Conservation (phyloP, 2,888 invertebrate species). For the Galeruca laticollis region DNA sequence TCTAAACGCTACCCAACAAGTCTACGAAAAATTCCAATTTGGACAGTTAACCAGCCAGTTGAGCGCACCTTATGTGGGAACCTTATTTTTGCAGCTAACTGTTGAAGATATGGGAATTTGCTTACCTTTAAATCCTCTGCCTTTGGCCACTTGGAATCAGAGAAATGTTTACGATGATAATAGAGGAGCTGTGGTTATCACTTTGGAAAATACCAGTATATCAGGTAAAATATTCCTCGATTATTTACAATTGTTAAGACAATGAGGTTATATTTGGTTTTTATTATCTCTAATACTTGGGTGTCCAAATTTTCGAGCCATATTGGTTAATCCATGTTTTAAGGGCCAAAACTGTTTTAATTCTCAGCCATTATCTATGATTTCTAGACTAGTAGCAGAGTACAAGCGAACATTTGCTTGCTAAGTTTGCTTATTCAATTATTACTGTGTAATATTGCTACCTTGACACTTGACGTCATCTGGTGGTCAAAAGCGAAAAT, state of each 20-base stretch:
- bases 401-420: too few species aligned
- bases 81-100: conserved; percentile 91
- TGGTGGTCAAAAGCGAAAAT: too few species aligned
- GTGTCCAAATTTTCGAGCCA: not conserved
- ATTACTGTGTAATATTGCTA: too few species aligned
- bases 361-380: too few species aligned
- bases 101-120: conserved; percentile 98
- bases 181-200: conserved; percentile 93
- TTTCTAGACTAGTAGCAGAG: too few species aligned
- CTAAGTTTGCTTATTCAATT: too few species aligned
- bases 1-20: conserved; percentile 76
- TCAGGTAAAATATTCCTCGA: conserved; percentile 64
- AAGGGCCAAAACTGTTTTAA: too few species aligned
- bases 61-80: conserved; percentile 84
- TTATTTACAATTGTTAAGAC: not conserved
- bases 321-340: too few species aligned
- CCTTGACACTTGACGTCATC: too few species aligned
- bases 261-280: not conserved
- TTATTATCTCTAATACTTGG: not conserved
- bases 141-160: conserved; percentile 75
- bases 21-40: conserved; percentile 81
- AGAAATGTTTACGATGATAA: conserved; percentile 81
- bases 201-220: conserved; percentile 96
- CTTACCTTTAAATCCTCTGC: conserved; percentile 87
- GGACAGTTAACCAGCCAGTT: conserved; percentile 84